A percentile compares a stretch with the other conserved stretches of the same genome.
Conservation (phyloP, 2,797 vertebrate genomes). For the Sebastes umbrosus region DNA sequence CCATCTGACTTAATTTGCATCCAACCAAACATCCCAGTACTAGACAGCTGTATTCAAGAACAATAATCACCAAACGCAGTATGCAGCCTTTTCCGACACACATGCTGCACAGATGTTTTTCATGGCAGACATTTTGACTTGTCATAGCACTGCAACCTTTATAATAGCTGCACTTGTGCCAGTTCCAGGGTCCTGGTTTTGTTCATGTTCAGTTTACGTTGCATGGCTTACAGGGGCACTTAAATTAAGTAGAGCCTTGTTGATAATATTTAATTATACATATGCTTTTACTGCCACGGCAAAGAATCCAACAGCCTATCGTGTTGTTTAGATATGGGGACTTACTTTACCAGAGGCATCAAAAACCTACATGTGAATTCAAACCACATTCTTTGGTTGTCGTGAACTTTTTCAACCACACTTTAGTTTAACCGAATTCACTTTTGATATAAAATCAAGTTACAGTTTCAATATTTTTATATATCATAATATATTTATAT, state of each 20-base stretch:
- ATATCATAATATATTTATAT: not conserved
- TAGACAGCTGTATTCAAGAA: not conserved
- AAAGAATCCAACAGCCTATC: too few species aligned
- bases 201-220: not conserved
- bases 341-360: not conserved
- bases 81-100: not conserved
- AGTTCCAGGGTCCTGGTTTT: not conserved
- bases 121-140: not conserved
- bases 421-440: not conserved
- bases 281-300: not conserved
- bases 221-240: not conserved
- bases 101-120: not conserved
- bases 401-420: not conserved
- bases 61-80: slow-evolving; percentile 11
- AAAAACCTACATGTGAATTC: not conserved
- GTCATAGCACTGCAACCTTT: not conserved
- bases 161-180: not conserved
- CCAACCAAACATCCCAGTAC: not conserved
- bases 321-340: too few species aligned
- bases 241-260: not conserved
- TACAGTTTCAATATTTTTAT: too few species aligned
- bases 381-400: not conserved
- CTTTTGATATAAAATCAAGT: not conserved
- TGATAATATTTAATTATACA: too few species aligned
- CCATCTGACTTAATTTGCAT: slow-evolving; percentile 25